phyloP scores from a whole-genome alignment of 2,113 vertebrate species.

The Ramphastos sulfuratus region DNA sequence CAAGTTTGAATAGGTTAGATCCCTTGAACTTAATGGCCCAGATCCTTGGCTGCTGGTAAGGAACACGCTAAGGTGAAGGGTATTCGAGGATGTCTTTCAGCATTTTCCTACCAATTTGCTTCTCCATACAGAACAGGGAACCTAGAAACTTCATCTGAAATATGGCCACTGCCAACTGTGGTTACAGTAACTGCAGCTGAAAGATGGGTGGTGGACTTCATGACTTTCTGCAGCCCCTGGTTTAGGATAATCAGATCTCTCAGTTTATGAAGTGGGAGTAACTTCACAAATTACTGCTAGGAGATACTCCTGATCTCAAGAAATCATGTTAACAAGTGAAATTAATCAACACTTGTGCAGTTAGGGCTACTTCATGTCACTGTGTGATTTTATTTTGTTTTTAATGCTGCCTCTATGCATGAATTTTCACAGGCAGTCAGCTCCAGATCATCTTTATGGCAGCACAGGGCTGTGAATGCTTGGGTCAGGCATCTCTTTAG shows the following conservation, averaged over 20 bases:
- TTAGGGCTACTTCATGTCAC: not conserved
- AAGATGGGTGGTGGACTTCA: not conserved
- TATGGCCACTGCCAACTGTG: not conserved
- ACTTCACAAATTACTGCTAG: not conserved
- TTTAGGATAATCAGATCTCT: not conserved
- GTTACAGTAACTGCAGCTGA: not conserved
- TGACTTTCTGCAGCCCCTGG: not conserved
- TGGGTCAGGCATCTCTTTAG: not conserved
- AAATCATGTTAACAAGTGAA: not conserved
- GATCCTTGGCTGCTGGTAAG: not conserved
- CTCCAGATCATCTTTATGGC: not conserved
- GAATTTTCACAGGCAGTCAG: not conserved
- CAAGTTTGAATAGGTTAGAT: constrained; percentile 15
- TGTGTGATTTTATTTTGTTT: not conserved
- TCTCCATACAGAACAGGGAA: not conserved
- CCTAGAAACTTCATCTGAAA: not conserved
- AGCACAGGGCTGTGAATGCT: not conserved
- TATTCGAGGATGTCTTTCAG: not conserved
- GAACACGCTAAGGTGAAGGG: not conserved
- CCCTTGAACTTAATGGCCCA: constrained; percentile 25
- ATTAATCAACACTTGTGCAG: not conserved
- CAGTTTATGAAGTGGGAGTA: not conserved
- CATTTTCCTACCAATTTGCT: not conserved
- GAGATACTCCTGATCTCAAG: not conserved
- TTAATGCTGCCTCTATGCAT: not conserved